These are phyloP conservation scores for Heliconius cydno DNA, from an alignment of 2,888 invertebrate species.

Conservation along the genomic window DNA sequence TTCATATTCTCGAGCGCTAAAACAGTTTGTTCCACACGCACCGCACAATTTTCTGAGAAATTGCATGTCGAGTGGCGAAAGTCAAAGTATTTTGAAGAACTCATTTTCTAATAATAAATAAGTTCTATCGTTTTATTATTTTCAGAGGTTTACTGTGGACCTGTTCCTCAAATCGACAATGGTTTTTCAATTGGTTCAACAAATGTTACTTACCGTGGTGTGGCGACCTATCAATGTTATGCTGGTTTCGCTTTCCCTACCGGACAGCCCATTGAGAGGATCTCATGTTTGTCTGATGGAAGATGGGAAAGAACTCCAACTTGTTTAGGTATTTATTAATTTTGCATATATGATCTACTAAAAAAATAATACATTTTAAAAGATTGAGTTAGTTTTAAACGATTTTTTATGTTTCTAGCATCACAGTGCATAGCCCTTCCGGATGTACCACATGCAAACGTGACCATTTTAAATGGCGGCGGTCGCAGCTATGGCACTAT, in stretches of 20 bases:
- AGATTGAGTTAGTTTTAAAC: neutral
- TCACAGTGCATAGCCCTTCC: constrained; percentile 94
- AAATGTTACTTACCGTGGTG: constrained; percentile 96
- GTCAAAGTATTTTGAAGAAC: neutral
- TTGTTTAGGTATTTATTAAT: constrained; percentile 86
- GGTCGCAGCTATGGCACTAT: constrained; percentile 97
- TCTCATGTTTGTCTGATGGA: constrained; percentile 94
- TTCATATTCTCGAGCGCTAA: neutral
- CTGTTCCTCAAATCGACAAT: constrained; percentile 98
- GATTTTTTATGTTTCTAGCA: constrained; percentile 77
- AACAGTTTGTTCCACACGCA: too few relatives aligned
- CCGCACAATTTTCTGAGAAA: neutral
- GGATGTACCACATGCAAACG: constrained; percentile 94
- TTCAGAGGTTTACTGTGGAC: constrained; percentile 96
- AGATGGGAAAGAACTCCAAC: constrained; percentile 96
- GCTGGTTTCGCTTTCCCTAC: constrained; percentile 97
- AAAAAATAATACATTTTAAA: neutral
- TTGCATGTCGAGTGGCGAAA: neutral
- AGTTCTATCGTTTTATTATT: neutral
- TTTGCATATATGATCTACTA: neutral
- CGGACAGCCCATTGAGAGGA: constrained; percentile 92
- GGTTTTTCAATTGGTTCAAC: constrained; percentile 98
- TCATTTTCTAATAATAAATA: neutral
- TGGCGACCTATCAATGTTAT: constrained; percentile 98
- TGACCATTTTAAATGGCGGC: constrained; percentile 93